Conservation (phyloP, 2,888 invertebrate species). For the Zelleria hepariella region DNA sequence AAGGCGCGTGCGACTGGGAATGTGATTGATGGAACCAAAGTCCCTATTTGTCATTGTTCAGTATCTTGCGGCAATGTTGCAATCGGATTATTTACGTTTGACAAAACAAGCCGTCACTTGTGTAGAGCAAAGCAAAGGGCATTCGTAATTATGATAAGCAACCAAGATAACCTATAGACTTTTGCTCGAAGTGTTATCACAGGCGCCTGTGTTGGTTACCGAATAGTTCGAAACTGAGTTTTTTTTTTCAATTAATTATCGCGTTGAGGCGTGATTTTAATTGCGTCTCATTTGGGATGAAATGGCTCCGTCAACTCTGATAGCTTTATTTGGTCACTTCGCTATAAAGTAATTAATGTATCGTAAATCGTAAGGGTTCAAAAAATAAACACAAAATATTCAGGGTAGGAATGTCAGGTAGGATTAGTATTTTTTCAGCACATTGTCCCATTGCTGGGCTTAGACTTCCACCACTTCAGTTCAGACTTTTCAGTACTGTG, state of each 20-base stretch:
- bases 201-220: neutral
- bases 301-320: too few species aligned
- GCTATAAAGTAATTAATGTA: too few species aligned
- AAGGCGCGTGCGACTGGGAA: too few species aligned
- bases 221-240: neutral
- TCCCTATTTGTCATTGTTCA: neutral
- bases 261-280: neutral
- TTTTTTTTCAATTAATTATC: neutral
- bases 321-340: too few species aligned
- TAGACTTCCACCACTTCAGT: too few species aligned
- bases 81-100: neutral
- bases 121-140: conserved; percentile 9
- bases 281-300: neutral
- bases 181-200: conserved; percentile 7
- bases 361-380: too few species aligned
- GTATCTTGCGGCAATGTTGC: neutral
- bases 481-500: too few species aligned
- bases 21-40: neutral
- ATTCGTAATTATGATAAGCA: conserved; percentile 17
- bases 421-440: too few species aligned
- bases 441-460: too few species aligned
- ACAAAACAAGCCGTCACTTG: neutral
- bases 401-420: too few species aligned
- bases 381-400: too few species aligned
- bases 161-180: neutral